Conservation (phyloP, 2,113 vertebrate species). For the Martes martes region DNA sequence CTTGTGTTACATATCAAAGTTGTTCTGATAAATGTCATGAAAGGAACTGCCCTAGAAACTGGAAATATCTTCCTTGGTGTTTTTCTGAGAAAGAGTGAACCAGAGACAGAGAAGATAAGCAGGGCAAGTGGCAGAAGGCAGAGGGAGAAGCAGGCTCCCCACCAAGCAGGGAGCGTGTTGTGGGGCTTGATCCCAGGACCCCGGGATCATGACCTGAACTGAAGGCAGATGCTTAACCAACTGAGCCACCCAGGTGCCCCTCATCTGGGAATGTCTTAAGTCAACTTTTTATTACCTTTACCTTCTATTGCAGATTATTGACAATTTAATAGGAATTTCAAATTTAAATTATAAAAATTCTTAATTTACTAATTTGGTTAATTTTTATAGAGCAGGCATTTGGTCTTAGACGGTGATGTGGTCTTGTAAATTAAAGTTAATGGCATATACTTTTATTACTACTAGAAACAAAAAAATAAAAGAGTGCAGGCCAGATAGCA, state of each 20-base stretch:
- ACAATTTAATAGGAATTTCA: neutral
- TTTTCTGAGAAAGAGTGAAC: neutral
- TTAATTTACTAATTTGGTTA: neutral
- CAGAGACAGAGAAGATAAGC: neutral
- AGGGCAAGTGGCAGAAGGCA: neutral
- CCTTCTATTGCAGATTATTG: neutral
- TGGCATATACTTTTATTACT: neutral
- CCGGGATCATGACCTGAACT: neutral
- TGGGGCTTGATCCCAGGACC: neutral
- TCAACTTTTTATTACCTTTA: neutral
- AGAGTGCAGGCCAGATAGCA: neutral
- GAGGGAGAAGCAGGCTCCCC: neutral
- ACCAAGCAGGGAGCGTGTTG: neutral
- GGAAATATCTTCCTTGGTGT: neutral
- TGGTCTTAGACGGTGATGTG: neutral
- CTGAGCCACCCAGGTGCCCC: neutral
- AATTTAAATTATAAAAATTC: neutral
- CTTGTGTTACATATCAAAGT: neutral
- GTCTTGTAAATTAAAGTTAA: conserved; percentile 29
- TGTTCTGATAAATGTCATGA: neutral
- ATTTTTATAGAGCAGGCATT: neutral
- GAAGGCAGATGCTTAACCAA: neutral
- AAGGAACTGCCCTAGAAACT: neutral
- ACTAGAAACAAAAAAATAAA: neutral
- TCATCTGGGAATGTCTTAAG: neutral